Base-by-base conservation (phyloP, 2,797 vertebrate genomes). In the Pyrocephalus nanus region DNA sequence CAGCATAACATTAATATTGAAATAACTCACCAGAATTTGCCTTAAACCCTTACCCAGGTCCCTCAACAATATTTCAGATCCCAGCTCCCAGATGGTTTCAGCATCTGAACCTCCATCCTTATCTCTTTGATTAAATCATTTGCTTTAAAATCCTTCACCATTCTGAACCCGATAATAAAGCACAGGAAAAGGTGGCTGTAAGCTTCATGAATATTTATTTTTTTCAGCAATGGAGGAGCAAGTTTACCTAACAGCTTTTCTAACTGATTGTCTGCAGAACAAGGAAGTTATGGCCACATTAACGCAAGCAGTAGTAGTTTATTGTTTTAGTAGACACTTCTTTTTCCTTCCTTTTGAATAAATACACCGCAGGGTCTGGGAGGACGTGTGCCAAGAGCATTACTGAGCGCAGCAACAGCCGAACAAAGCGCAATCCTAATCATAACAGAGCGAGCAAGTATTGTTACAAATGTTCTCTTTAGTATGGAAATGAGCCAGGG, bases 291-390 rank as follows among this genome's bases (percentile, higher is more conserved):
- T 23, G 80, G 88, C 92, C 91, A 62, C 27, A 47, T 96, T 95
- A 96, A 92, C 3, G 18, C 93, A 91, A 90, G 90, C 88, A 92
- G 92, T 47, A 82, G 88, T 76, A 93, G 93, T 91, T 96, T 96
- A 95, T 97, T 93, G 92, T 97, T 97, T 97, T 84, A 97, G 83
- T 88, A 95, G 95, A 95, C 93, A 93, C 92, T 89, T 94, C 97
- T 96, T 96, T 96, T 95, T 96, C 94, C 94, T 96, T 95, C 88
- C 85, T 90, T 97, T 76, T 88, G 95, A 93, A 88, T 87, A 95
- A 97, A 97, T 93, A 95, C 94, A 93, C 94, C 2, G 8, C 40
- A 62, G 96, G 94, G 83, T 77, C 94, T 86, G 77, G 83, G 86
- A 82, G 83, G 85, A 93, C 70, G 36, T 73, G 87, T 96, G 93